Base-by-base conservation (phyloP, 92 coral and sea anemone genomes). In the Phenganax marumi region DNA sequence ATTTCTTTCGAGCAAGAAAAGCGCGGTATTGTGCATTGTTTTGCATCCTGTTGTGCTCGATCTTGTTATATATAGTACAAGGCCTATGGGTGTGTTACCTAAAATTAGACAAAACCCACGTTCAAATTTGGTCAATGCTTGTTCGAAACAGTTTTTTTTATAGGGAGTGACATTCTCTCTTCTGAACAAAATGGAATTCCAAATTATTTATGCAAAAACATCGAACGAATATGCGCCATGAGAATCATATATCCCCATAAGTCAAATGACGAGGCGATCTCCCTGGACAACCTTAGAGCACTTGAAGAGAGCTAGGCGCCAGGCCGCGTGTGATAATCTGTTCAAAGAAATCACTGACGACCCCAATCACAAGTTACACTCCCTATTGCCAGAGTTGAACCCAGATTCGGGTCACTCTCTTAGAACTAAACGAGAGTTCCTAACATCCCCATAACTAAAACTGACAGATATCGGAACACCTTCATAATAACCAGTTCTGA, bases 171-270 rank as follows among this genome's bases (percentile, higher is more conserved):
- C 16, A 58, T 16, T 7, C 65, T 33, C 65, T 12, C 65, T 18
- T 7, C 16, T 58, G 16, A 58, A 12, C 21, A 12, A 58, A 12
- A 18, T 14, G 17, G 65, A 58, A 23, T 33, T 33, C 77, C 77
- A 11, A 72, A 72, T 52, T 72, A 72, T 17, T 17, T 72, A 57
- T 49, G 77, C 50, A 70, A 26, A 17, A 14, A 70, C 51, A 26
- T 70, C 21, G 76, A 70, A 70, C 76, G 55, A 18, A 72, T 72
- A 49, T 57, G 77, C 21, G 22, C 60, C 24, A 62, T 62, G 68
- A 62, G 68, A 62, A 62, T 62, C 10, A 23, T 62, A 62, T 62
- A 19, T 62, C 68, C 68, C 10, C 12, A 3, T 8, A 62, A 62
- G 43, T 62, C 68, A 19, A 13, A 72, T 49, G 21, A 49, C 11